Percentiles rank a stretch among this genome's conserved stretches.
phyloP scores from a whole-genome alignment of 1,140 invertebrate genomes.

The Aphaenogaster floridana region DNA sequence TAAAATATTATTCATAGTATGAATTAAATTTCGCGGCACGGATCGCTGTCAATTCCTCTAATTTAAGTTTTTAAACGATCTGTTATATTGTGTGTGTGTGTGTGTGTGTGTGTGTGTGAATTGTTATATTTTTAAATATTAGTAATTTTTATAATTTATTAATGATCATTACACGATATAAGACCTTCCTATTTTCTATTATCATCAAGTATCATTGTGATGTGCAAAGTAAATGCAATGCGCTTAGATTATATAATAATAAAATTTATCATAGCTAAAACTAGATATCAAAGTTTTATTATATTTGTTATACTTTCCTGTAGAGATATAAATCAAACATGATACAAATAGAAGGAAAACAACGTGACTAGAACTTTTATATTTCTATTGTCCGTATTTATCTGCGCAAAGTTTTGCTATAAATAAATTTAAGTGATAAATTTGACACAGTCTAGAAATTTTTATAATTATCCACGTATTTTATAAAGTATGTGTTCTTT shows the following conservation, averaged over 20 bases:
- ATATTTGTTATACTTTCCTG: neutral
- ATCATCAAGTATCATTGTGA: neutral
- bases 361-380: conserved; percentile 16
- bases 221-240: neutral
- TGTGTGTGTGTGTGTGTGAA: neutral
- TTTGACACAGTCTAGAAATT: neutral
- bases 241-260: neutral
- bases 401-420: neutral
- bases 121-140: conserved; percentile 16
- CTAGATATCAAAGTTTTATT: neutral
- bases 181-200: neutral
- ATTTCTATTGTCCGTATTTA: neutral
- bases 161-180: neutral
- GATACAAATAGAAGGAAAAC: neutral
- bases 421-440: conserved; percentile 9
- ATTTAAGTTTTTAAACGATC: conserved; percentile 42
- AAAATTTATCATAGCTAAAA: neutral
- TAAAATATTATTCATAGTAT: conserved; percentile 35
- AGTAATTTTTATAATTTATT: conserved; percentile 13
- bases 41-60: conserved; percentile 18
- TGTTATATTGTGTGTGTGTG: neutral
- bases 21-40: conserved; percentile 35
- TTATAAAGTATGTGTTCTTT: neutral
- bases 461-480: neutral
- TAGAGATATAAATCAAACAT: neutral